Percentiles rank a stretch among this genome's conserved stretches.
Conservation (phyloP, 2,113 vertebrate genomes). For the Ophiodon elongatus region DNA sequence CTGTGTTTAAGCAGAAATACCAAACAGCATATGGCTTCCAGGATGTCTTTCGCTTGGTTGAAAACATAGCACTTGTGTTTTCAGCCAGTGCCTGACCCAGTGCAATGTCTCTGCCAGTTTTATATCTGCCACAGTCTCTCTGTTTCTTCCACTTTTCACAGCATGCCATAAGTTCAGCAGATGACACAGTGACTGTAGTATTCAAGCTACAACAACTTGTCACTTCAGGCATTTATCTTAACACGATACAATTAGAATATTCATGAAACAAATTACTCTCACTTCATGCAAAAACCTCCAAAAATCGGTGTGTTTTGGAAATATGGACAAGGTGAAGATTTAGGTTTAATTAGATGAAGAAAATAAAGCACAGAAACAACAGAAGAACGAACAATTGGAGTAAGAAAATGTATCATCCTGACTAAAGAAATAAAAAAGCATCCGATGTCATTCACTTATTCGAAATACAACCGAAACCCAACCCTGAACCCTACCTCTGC, state of each 20-base stretch:
- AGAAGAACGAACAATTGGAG: not conserved
- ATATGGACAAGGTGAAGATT: not conserved
- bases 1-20: not conserved
- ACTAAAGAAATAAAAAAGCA: not conserved
- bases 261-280: slow-evolving; percentile 17
- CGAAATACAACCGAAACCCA: not conserved
- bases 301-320: not conserved
- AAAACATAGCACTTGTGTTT: slow-evolving; percentile 45
- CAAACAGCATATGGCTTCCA: slow-evolving; percentile 27
- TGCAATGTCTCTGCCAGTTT: slow-evolving; percentile 28
- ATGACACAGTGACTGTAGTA: slow-evolving; percentile 35
- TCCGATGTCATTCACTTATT: not conserved
- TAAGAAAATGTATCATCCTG: not conserved
- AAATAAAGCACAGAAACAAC: slow-evolving; percentile 1
- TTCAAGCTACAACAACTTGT: slow-evolving; percentile 12
- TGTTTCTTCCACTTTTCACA: slow-evolving; percentile 44
- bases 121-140: slow-evolving; percentile 15
- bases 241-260: slow-evolving; percentile 1
- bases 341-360: slow-evolving; percentile 5
- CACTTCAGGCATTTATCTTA: not conserved
- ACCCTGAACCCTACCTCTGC: slow-evolving; percentile 83
- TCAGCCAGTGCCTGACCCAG: slow-evolving; percentile 23
- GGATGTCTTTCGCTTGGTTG: not conserved
- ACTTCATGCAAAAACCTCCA: not conserved
- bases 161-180: slow-evolving; percentile 34